phyloP scores from a whole-genome alignment of 2,113 vertebrate genomes.

The Leptocoma aspasia region DNA sequence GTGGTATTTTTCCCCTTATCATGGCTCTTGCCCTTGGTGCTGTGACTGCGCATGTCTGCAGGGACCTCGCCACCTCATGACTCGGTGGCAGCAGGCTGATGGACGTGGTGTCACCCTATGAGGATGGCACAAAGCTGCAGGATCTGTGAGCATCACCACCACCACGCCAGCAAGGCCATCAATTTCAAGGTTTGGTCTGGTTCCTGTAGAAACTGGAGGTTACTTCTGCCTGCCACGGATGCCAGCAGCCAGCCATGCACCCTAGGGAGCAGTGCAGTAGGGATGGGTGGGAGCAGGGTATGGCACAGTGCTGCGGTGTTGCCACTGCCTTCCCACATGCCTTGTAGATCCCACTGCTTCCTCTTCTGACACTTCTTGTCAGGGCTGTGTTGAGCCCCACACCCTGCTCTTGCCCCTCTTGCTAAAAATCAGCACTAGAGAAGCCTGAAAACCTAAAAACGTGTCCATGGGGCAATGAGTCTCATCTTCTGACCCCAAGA shows the following conservation, averaged over 20 bases:
- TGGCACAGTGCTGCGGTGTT: accelerated
- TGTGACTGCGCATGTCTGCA: accelerated
- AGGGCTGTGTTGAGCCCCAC: accelerated
- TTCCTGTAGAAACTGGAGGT: slow-evolving; percentile 39
- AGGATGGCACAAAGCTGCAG: background rate
- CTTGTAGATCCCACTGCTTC: background rate
- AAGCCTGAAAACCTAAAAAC: background rate
- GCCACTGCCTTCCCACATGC: accelerated
- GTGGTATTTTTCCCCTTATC: background rate
- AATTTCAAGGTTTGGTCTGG: background rate
- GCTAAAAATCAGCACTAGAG: background rate
- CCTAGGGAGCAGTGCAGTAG: background rate
- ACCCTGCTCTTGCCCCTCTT: background rate
- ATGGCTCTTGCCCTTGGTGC: background rate
- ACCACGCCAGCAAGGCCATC: background rate
- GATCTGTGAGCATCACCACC: background rate
- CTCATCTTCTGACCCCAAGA: background rate
- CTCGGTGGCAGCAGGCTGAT: background rate
- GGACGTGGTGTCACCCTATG: background rate
- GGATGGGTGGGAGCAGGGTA: background rate
- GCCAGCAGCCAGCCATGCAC: background rate
- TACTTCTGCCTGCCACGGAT: background rate
- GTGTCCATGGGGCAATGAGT: background rate
- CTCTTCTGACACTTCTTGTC: accelerated
- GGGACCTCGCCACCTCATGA: background rate